Conservation (phyloP, 2,888 invertebrate species). For the Campaea margaritaria region DNA sequence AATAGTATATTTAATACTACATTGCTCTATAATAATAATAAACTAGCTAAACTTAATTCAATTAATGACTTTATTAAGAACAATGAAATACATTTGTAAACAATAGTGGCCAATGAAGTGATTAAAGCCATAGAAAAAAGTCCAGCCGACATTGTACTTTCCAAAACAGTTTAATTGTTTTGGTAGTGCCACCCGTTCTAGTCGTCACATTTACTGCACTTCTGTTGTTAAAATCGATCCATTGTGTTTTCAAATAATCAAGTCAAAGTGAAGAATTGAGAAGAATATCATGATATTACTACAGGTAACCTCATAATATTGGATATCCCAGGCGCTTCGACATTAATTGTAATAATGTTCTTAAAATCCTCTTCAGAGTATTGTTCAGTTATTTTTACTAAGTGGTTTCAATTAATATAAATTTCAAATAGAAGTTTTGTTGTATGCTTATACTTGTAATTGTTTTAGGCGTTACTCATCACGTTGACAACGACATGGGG, state of each 20-base stretch:
- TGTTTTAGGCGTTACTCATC: slow-evolving; percentile 46
- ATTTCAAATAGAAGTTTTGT: too few relatives aligned
- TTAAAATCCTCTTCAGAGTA: too few relatives aligned
- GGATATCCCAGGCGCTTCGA: too few relatives aligned
- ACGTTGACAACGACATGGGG: slow-evolving; percentile 35
- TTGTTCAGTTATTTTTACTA: too few relatives aligned
- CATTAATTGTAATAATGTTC: too few relatives aligned
- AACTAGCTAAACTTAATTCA: neutral
- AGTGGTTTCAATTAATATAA: too few relatives aligned
- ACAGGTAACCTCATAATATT: neutral
- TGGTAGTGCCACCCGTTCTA: neutral
- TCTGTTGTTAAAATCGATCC: neutral
- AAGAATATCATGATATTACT: neutral
- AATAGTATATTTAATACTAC: too few relatives aligned
- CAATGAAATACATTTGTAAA: neutral
- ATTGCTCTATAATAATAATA: neutral
- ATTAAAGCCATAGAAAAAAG: neutral
- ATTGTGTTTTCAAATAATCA: neutral
- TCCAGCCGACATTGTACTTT: slow-evolving; percentile 1
- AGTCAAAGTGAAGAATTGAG: neutral
- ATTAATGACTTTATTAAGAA: neutral
- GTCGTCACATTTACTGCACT: neutral
- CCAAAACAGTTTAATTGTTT: slow-evolving; percentile 11
- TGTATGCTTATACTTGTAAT: neutral
- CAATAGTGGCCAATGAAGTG: neutral